Conservation (phyloP, 2,113 vertebrate species). For the Noctilio leporinus region DNA sequence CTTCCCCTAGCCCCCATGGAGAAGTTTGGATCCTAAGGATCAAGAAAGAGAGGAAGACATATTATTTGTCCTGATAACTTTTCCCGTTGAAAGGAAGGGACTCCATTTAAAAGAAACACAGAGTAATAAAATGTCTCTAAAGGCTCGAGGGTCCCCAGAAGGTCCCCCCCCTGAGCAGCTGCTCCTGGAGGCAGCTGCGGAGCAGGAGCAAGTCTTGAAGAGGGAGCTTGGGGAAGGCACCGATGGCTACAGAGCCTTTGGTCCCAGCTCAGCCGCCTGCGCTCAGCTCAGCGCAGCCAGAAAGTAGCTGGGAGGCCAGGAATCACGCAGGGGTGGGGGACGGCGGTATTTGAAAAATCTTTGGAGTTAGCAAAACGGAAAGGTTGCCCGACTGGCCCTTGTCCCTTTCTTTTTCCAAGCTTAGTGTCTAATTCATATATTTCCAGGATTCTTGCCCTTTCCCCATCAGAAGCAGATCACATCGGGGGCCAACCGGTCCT, state of each 20-base stretch:
- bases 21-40: not conserved
- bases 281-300: not conserved
- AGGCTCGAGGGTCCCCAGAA: not conserved
- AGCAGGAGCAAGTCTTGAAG: not conserved
- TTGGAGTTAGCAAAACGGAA: not conserved
- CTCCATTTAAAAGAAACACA: not conserved
- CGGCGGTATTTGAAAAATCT: not conserved
- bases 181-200: not conserved
- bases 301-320: not conserved
- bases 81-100: not conserved
- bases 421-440: not conserved
- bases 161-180: not conserved
- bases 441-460: not conserved
- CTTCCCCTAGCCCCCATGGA: not conserved
- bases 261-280: not conserved
- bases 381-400: not conserved
- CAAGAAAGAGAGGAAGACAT: not conserved
- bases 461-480: not conserved
- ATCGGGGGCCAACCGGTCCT: not conserved
- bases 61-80: not conserved
- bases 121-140: not conserved
- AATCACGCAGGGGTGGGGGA: not conserved
- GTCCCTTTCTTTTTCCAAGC: not conserved
- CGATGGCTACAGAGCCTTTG: not conserved
- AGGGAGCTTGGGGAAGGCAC: not conserved